Evolutionary conservation across 37 sponge, comb jelly and placozoan species (phyloP).

Genomic region (Bolinopsis microptera): DNA sequence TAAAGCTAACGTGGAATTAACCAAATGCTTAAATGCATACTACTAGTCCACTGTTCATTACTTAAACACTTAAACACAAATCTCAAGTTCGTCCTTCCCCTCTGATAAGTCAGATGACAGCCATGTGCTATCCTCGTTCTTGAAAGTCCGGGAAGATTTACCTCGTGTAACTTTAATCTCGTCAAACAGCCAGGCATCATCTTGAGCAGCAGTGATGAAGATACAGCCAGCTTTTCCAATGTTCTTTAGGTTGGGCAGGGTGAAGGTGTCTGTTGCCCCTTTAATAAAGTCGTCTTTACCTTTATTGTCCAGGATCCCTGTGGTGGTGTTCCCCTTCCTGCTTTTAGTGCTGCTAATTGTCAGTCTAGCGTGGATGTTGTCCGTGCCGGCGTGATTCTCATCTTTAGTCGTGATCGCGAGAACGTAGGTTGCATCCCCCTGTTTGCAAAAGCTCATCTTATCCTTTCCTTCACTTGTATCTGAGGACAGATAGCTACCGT

Average conservation of each 20-base stretch:
- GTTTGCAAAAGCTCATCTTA: not conserved
- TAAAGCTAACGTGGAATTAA: too few species aligned
- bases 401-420: not conserved
- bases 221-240: not conserved
- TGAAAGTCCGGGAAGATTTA: not conserved
- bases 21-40: too few species aligned
- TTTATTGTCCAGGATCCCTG: not conserved
- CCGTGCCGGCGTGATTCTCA: not conserved
- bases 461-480: not conserved
- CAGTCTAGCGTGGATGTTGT: conserved; percentile 18
- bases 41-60: too few species aligned
- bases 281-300: not conserved
- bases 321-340: not conserved
- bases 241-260: not conserved
- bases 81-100: not conserved
- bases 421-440: not conserved
- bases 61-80: not conserved
- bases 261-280: not conserved
- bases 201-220: not conserved
- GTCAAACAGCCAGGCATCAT: not conserved
- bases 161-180: not conserved
- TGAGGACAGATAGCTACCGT: not conserved
- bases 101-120: not conserved
- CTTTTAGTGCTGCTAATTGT: not conserved
- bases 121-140: not conserved